These are phyloP conservation scores for Lymantria dispar DNA, from an alignment of 2,888 invertebrate genomes.

Conservation along the genomic window DNA sequence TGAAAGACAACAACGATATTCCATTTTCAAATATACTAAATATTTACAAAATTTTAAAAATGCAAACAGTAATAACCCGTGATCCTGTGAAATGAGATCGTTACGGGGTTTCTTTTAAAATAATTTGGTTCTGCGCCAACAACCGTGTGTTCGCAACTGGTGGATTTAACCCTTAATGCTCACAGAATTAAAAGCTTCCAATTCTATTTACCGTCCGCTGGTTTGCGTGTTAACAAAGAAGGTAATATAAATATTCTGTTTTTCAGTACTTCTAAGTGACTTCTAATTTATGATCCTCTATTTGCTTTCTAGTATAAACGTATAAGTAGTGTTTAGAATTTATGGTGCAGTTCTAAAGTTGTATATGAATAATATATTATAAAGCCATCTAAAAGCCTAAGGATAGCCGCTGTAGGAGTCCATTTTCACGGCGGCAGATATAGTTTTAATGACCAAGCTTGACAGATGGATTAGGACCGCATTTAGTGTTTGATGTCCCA, in stretches of 20 bases:
- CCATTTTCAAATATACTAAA: conserved; percentile 23
- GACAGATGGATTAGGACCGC: too few species aligned
- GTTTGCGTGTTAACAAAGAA: conserved; percentile 38
- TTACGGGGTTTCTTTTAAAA: conserved; percentile 71
- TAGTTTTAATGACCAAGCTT: too few species aligned
- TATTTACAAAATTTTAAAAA: conserved; percentile 27
- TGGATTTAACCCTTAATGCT: conserved; percentile 63
- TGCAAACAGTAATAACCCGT: conserved; percentile 30
- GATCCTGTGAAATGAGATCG: conserved; percentile 53
- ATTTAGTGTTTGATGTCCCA: too few species aligned
- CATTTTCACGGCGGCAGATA: too few species aligned
- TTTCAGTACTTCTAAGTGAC: background rate
- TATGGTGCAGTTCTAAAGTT: too few species aligned
- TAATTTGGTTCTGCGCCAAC: conserved; percentile 73
- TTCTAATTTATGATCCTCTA: too few species aligned
- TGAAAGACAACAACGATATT: conserved; percentile 15
- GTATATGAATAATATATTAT: too few species aligned
- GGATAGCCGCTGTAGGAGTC: too few species aligned
- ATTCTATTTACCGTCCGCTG: conserved; percentile 50
- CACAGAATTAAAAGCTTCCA: conserved; percentile 57
- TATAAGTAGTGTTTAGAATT: too few species aligned
- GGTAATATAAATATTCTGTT: conserved; percentile 12
- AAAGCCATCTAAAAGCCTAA: too few species aligned
- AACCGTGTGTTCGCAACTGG: conserved; percentile 65
- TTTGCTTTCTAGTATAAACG: too few species aligned